Percentiles rank a stretch among this genome's conserved stretches.
Evolutionary conservation across 2,113 vertebrate genomes (phyloP).

Genomic region (Elaphurus davidianus): DNA sequence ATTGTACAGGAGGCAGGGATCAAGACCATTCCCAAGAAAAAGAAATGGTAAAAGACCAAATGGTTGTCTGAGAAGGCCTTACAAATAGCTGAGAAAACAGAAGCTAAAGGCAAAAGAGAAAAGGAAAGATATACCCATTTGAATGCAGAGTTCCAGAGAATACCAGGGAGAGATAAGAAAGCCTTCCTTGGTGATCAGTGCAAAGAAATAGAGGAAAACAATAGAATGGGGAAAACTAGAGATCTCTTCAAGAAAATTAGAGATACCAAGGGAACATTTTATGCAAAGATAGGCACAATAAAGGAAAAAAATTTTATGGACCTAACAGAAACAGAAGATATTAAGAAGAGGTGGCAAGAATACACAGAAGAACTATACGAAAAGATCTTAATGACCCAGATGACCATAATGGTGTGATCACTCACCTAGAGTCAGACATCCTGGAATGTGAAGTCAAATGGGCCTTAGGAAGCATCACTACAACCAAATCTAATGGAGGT

Average conservation of each 20-base stretch:
- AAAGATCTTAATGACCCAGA: no score
- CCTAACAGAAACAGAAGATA: neutral
- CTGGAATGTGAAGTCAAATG: no score
- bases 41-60: neutral
- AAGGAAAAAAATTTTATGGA: neutral
- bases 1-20: neutral
- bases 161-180: neutral
- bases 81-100: neutral
- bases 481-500: no score
- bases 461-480: no score
- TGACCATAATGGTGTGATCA: no score
- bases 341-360: neutral
- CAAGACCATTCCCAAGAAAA: neutral
- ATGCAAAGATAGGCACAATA: neutral
- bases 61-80: neutral
- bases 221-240: neutral
- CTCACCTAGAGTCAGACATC: no score
- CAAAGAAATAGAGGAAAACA: neutral
- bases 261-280: neutral
- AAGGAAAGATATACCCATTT: neutral
- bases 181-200: neutral
- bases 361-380: neutral
- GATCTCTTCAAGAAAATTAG: neutral
- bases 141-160: neutral
- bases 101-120: neutral